Evolutionary conservation across 2,888 invertebrate genomes (phyloP).

Genomic region (Phasia obesa): DNA sequence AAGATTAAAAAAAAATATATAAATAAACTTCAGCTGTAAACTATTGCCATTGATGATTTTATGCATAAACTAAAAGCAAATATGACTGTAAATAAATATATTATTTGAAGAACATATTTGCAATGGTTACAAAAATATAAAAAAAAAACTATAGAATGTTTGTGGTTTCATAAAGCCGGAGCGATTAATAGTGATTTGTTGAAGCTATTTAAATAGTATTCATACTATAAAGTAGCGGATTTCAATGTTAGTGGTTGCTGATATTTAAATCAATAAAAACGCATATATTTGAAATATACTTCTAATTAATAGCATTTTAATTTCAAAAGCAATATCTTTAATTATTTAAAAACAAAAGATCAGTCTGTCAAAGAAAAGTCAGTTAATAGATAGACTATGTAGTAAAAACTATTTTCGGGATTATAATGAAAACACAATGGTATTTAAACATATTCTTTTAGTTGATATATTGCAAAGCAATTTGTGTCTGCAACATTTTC

Average conservation of each 20-base stretch:
- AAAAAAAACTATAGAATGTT: constrained; percentile 13
- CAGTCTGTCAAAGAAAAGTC: too few relatives aligned
- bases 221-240: background rate
- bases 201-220: background rate
- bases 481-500: too few relatives aligned
- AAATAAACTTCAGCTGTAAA: constrained; percentile 6
- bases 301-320: too few relatives aligned
- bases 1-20: background rate
- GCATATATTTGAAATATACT: too few relatives aligned
- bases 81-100: background rate
- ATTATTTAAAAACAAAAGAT: too few relatives aligned
- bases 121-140: background rate
- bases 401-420: too few relatives aligned
- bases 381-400: too few relatives aligned
- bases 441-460: too few relatives aligned
- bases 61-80: background rate
- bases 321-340: too few relatives aligned
- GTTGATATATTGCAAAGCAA: too few relatives aligned
- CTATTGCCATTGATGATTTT: constrained; percentile 16
- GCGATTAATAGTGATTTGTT: background rate
- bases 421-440: too few relatives aligned
- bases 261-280: background rate
- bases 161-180: constrained; percentile 18
- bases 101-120: background rate
- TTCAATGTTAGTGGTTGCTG: background rate